A percentile compares a stretch with the other conserved stretches of the same genome.
Evolutionary conservation across 2,888 invertebrate species (phyloP).

Genomic region (Drosophila falleni): DNA sequence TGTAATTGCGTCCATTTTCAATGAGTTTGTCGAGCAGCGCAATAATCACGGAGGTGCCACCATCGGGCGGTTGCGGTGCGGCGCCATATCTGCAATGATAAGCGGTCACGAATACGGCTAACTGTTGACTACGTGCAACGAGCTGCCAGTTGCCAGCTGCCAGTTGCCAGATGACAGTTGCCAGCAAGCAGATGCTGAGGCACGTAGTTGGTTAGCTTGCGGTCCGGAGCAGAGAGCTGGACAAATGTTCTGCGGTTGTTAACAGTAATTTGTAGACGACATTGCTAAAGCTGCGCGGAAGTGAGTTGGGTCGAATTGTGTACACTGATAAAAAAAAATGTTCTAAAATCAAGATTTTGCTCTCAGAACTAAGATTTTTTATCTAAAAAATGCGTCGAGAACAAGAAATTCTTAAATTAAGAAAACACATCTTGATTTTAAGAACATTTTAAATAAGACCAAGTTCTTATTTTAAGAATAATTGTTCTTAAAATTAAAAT

Average conservation of each 20-base stretch:
- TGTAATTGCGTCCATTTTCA: slow-evolving; percentile 88
- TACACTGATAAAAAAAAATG: too few relatives aligned
- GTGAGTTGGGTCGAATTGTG: slow-evolving; percentile 18
- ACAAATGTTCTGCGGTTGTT: slow-evolving; percentile 60
- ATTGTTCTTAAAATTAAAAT: too few relatives aligned
- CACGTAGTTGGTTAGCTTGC: slow-evolving; percentile 74
- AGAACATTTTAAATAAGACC: too few relatives aligned
- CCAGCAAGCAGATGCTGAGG: slow-evolving; percentile 24
- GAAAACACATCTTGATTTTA: too few relatives aligned
- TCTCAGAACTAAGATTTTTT: too few relatives aligned
- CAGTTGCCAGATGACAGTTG: slow-evolving; percentile 1
- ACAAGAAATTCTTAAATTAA: too few relatives aligned
- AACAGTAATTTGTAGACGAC: slow-evolving; percentile 65
- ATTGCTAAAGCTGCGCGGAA: slow-evolving; percentile 38
- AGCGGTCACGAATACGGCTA: slow-evolving; percentile 55
- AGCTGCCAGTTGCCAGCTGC: slow-evolving; percentile 31
- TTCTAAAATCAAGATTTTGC: too few relatives aligned
- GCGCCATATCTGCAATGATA: slow-evolving; percentile 88
- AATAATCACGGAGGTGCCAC: slow-evolving; percentile 88
- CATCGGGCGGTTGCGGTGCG: slow-evolving; percentile 87
- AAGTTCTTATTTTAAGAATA: too few relatives aligned
- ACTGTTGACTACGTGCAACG: slow-evolving; percentile 60
- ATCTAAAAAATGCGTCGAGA: too few relatives aligned
- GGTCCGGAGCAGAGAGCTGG: slow-evolving; percentile 46
- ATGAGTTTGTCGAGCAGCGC: slow-evolving; percentile 89